These are phyloP conservation scores for Prionailurus viverrinus DNA, from an alignment of 2,113 vertebrate genomes.

Conservation along the genomic window DNA sequence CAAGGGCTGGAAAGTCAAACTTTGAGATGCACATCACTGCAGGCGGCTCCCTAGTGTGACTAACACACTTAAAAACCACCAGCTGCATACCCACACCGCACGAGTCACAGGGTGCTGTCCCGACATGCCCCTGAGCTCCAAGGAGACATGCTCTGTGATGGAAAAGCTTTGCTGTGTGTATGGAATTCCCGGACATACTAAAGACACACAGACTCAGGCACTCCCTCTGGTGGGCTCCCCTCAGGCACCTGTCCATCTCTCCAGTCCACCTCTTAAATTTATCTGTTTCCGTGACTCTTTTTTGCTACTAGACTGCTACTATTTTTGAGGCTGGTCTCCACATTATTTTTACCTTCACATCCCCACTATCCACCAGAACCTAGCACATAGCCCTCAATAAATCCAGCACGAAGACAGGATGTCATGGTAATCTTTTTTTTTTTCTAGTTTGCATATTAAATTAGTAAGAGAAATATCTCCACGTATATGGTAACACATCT, in stretches of 20 bases:
- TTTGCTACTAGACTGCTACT: not conserved
- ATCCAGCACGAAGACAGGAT: not conserved
- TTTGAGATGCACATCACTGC: not conserved
- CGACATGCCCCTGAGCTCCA: not conserved
- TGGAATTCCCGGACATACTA: not conserved
- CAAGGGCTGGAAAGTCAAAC: not conserved
- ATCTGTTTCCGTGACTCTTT: not conserved
- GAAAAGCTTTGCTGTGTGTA: not conserved
- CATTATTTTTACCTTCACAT: not conserved
- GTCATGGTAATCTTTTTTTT: not conserved
- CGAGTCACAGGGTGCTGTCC: not conserved
- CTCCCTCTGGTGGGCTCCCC: not conserved
- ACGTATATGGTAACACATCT: not conserved
- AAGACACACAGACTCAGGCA: not conserved
- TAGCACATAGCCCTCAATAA: not conserved
- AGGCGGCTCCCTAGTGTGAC: not conserved
- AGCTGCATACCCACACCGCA: not conserved
- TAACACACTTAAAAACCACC: not conserved
- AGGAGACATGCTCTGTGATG: not conserved
- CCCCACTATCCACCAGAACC: not conserved
- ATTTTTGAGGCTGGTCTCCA: not conserved
- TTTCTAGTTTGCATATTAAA: constrained; percentile 23
- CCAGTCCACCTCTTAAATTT: not conserved
- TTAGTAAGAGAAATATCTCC: constrained; percentile 16
- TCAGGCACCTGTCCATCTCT: not conserved